Conservation (phyloP, 92 coral and sea anemone species). For the Epizoanthus ramosus region DNA sequence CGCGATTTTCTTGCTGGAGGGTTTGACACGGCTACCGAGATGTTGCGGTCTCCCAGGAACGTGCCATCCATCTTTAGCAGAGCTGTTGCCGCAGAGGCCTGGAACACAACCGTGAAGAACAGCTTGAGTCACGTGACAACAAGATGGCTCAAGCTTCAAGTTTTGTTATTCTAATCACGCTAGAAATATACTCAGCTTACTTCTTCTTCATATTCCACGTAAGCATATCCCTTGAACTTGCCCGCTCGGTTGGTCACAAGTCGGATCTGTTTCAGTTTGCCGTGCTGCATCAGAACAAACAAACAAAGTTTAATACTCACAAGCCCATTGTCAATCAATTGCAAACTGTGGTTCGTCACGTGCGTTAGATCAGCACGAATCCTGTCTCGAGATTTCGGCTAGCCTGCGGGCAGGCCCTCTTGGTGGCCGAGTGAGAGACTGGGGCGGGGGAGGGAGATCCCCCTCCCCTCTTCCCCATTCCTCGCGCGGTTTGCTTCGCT, state of each 20-base stretch:
- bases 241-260: constrained; percentile 88
- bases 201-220: constrained; percentile 93
- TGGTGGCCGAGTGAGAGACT: no score
- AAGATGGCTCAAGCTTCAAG: not conserved
- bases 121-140: not conserved
- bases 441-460: no score
- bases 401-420: no score
- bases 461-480: no score
- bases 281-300: constrained; percentile 64
- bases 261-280: constrained; percentile 85
- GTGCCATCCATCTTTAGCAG: constrained; percentile 76
- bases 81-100: constrained; percentile 85
- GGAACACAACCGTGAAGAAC: constrained; percentile 3
- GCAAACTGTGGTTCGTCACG: no score
- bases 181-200: constrained; percentile 38
- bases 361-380: no score
- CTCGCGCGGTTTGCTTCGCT: no score
- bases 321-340: no score
- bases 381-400: no score
- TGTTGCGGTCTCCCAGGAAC: constrained; percentile 73
- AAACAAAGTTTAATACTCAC: not conserved
- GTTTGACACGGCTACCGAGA: constrained; percentile 93
- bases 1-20: constrained; percentile 85
- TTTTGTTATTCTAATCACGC: no score
- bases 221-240: constrained; percentile 92